A percentile compares a stretch with the other conserved stretches of the same genome.
phyloP scores from a whole-genome alignment of 1,140 invertebrate genomes.

The Lepidurus arcticus region DNA sequence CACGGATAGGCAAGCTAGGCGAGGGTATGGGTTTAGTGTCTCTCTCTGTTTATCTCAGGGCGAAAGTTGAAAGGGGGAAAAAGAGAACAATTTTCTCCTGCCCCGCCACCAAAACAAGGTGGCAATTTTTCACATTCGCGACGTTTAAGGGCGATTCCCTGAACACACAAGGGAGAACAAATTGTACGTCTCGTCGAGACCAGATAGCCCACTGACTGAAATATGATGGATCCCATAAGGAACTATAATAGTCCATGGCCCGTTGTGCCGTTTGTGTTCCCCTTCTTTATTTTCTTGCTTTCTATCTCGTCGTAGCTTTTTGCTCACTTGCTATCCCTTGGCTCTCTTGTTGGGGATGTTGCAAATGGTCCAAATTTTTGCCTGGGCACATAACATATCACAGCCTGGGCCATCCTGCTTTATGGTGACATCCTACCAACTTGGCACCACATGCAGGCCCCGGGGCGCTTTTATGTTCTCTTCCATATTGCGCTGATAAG shows the following conservation, averaged over 20 bases:
- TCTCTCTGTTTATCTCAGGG: neutral
- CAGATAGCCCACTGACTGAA: neutral
- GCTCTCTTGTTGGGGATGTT: neutral
- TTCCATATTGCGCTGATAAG: constrained; percentile 5
- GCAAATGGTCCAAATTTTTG: too few relatives aligned
- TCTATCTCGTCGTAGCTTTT: neutral
- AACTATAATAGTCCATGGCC: neutral
- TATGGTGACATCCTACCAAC: constrained; percentile 8
- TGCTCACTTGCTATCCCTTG: neutral
- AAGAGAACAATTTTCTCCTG: neutral
- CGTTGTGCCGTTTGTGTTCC: neutral
- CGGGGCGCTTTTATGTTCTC: neutral
- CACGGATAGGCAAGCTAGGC: neutral
- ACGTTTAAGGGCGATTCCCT: neutral
- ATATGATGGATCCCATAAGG: constrained; percentile 1
- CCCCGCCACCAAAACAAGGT: too few relatives aligned
- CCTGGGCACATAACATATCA: constrained; percentile 6
- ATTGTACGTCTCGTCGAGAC: constrained; percentile 11
- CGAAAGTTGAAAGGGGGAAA: neutral
- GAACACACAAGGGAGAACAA: neutral
- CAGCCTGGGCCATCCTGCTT: neutral
- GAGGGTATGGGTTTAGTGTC: too few relatives aligned
- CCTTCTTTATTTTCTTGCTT: neutral
- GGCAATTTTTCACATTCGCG: neutral
- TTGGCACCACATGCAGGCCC: constrained; percentile 7